A percentile compares a stretch with the other conserved stretches of the same genome.
These are phyloP conservation scores for Calyptommatus sinebrachiatus DNA, from an alignment of 2,113 vertebrate species.

Conservation along the genomic window DNA sequence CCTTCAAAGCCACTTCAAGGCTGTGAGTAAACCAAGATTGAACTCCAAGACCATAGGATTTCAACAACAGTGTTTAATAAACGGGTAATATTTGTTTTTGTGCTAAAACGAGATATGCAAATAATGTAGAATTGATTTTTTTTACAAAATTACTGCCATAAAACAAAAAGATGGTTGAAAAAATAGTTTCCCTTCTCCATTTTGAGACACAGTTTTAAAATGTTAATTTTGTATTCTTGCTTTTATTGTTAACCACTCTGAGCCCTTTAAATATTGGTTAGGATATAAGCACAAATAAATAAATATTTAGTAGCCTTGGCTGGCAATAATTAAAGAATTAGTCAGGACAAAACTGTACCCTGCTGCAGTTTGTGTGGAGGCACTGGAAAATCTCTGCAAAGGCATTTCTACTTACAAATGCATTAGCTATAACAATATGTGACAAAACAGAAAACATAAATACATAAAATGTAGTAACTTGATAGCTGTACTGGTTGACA, in stretches of 20 bases:
- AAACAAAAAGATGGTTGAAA: too few relatives aligned
- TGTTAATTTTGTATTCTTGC: too few relatives aligned
- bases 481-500: background rate
- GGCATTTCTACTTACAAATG: constrained; percentile 2
- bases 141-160: too few relatives aligned
- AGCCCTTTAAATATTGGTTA: background rate
- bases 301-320: background rate
- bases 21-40: too few relatives aligned
- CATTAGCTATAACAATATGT: background rate
- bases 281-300: background rate
- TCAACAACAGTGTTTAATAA: background rate
- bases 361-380: background rate
- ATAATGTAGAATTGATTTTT: too few relatives aligned
- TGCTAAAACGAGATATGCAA: too few relatives aligned
- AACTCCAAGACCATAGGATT: background rate
- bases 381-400: background rate
- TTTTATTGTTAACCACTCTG: background rate
- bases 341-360: background rate
- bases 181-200: too few relatives aligned
- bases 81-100: too few relatives aligned
- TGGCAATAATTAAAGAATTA: constrained; percentile 23
- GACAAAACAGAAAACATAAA: background rate
- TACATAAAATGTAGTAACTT: background rate
- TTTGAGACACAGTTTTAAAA: too few relatives aligned
- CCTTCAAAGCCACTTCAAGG: too few relatives aligned